Base-by-base conservation (phyloP, 2,113 vertebrate species). In the Crotalus helleri region DNA sequence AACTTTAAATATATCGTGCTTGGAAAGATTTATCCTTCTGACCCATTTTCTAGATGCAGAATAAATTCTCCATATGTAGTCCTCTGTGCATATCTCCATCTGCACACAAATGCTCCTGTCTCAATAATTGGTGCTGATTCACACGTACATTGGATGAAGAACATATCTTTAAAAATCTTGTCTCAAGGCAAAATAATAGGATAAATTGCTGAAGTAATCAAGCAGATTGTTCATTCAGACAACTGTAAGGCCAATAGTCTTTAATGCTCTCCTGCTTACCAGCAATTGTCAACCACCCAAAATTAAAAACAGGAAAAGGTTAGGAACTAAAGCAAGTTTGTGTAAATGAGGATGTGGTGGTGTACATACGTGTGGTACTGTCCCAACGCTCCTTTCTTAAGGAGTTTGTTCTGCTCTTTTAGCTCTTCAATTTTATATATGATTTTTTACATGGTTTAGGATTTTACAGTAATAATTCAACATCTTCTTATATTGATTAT, bases 31-130 rank as follows among this genome's bases (percentile, higher is more conserved):
- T 33, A 69, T 69, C 61, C 61, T 69, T n/a, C 64, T 69, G 29
- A 33, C 29, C 64, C 64, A 33, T 69, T 69, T 33, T 69, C 13
- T 33, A 69, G 29, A 17, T 69, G 29, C n/a, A 69, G 29, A 69
- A 69, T 94, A 94, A 96, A 94, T 93, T 69, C 12, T 90, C 17
- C 24, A 92, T 93, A 92, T 90, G 11, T 0, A 49, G n/a, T 89
- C 54, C 74, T 49, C 5, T 1, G n/a, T 26, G 44, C 54, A 58
- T 39, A 17, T 46, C 23, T 29, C 23, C 85, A 19, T 24, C 89
- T 87, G 94, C 64, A 49, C 87, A 74, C 46, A 94, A n/a, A 51
- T 59, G 92, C 4, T 93, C 64, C 29, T 33, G 29, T 69, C 29
- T 69, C 29, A 0, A 69, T 5, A 89, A 93, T 44, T 59, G 90